Conservation (phyloP, 2,797 vertebrate species). For the Pampus argenteus region DNA sequence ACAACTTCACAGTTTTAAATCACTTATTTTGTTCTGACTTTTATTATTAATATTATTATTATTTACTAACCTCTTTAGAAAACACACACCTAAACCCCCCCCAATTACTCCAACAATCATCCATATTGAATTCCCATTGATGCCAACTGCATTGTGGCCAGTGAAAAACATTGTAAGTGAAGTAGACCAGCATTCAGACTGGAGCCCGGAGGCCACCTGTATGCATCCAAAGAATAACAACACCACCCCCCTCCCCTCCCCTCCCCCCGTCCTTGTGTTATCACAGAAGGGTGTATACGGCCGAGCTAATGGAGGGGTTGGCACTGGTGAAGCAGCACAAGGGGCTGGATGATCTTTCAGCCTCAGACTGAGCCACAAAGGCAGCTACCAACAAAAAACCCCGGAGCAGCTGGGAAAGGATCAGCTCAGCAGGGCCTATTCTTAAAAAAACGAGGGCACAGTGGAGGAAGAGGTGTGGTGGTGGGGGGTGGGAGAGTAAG, state of each 20-base stretch:
- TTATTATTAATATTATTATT: too few relatives aligned
- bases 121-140: constrained; percentile 52
- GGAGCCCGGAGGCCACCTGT: constrained; percentile 73
- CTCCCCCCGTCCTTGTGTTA: constrained; percentile 6
- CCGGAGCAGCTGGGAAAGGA: constrained; percentile 71
- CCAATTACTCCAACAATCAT: constrained; percentile 9
- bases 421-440: constrained; percentile 68
- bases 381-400: constrained; percentile 55
- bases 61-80: not conserved
- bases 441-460: constrained; percentile 74
- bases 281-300: constrained; percentile 42
- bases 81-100: not conserved
- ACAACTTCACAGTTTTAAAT: not conserved
- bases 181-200: constrained; percentile 57
- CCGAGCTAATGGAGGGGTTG: constrained; percentile 68
- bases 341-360: constrained; percentile 50
- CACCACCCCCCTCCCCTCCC: not conserved
- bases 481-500: constrained; percentile 22
- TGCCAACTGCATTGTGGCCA: constrained; percentile 36
- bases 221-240: constrained; percentile 66
- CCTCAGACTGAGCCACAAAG: constrained; percentile 60
- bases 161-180: constrained; percentile 48
- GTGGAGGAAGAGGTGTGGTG: not conserved
- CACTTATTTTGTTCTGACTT: not conserved
- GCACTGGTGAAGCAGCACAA: constrained; percentile 57